Base-by-base conservation (phyloP, 2,888 invertebrate genomes). In the Nomada goodeniana region DNA sequence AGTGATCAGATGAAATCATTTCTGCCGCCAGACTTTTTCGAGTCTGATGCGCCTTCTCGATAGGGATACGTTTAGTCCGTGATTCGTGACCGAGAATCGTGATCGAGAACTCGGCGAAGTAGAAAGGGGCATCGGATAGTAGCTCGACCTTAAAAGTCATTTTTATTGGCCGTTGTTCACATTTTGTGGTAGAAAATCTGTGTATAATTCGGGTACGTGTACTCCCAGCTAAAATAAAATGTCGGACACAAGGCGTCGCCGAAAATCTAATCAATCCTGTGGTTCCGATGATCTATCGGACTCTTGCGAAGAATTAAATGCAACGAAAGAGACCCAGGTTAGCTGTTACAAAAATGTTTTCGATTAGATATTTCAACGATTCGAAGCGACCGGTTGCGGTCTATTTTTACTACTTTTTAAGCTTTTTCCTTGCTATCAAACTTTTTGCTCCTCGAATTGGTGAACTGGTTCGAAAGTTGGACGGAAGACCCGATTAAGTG, bases 261-360 rank as follows among this genome's bases (percentile, higher is more conserved):
- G 92, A 80, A 92, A 91, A 82, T 91, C 91, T 50, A 86, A 89
- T 76, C 91, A 92, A 72, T 93, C 93, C 57, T 92, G 91, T 42
- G 92, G 90, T 72, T 93, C 93, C 15, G 93, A 93, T 80, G 93
- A 93, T 82, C 89, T 92, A 13, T 93, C 93, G 20, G 93, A 92
- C 57, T 93, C 93, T 18, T 91, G 89, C 82, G 93, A 93, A 44
- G 93, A 93, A 60, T 86, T 92, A 63, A 93, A 92, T 76, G 89
- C 89, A 42, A 91, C 93, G 61, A 93, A 92, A 82, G 93, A 92
- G 80, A 92, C 91, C n/a, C 93, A 92, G 91, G 93, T 93, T 88
- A 91, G 87, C 83, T 53, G 64, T 26, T 67, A 20, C 18, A 44
- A 71, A 52, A 67, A n/a, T 57, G 26, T 60, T 59, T 42, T 57